These are phyloP conservation scores for Aphelocoma coerulescens DNA, from an alignment of 2,113 vertebrate genomes.

Conservation along the genomic window DNA sequence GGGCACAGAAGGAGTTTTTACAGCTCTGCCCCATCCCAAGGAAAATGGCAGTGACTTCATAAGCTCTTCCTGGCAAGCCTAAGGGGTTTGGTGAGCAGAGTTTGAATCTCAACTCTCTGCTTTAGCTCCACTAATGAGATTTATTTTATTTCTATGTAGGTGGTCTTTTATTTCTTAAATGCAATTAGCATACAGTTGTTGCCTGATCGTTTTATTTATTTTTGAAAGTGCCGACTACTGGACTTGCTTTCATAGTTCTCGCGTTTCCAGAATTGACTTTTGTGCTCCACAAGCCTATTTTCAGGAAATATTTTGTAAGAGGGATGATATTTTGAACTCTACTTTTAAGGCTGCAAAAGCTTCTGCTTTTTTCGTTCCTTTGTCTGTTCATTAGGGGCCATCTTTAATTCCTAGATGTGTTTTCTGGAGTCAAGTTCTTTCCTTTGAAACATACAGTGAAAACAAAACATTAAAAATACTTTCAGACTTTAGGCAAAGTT, in stretches of 20 bases:
- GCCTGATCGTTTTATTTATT: conserved; percentile 56
- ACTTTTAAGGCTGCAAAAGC: conserved; percentile 34
- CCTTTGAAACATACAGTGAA: conserved; percentile 32
- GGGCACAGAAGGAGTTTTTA: not conserved
- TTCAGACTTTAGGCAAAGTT: not conserved
- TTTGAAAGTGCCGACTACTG: conserved; percentile 50
- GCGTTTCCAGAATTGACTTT: conserved; percentile 42
- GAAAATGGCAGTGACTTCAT: not conserved
- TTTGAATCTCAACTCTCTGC: not conserved
- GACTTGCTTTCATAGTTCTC: conserved; percentile 49
- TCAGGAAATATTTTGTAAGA: conserved; percentile 58
- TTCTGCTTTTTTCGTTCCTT: conserved; percentile 46
- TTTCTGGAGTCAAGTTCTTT: not conserved
- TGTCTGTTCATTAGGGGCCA: conserved; percentile 29
- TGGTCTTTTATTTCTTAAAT: conserved; percentile 41
- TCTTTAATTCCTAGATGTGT: conserved; percentile 45
- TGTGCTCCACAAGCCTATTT: conserved; percentile 42
- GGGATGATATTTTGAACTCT: conserved; percentile 22
- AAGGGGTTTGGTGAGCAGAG: not conserved
- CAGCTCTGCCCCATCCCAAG: not conserved
- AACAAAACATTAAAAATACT: not conserved
- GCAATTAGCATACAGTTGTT: conserved; percentile 55
- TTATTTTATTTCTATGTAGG: conserved; percentile 34
- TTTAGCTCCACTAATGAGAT: conserved; percentile 11
- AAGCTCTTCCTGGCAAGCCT: not conserved